Evolutionary conservation across 2,888 invertebrate species (phyloP).

Genomic region (Sarcophaga rosellei): DNA sequence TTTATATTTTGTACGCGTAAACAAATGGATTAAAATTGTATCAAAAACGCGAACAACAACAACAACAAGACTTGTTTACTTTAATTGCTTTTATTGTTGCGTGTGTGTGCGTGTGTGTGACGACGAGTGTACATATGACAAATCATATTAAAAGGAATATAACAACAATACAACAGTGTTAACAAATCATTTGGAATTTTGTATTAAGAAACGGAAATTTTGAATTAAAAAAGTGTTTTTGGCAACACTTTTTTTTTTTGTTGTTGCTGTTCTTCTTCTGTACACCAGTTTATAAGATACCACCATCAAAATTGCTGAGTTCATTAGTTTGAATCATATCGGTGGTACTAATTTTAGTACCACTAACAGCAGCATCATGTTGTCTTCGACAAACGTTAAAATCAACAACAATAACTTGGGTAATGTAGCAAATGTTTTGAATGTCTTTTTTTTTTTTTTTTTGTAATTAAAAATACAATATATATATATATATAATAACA

Average conservation of each 20-base stretch:
- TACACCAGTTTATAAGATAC: constrained; percentile 18
- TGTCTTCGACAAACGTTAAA: constrained; percentile 72
- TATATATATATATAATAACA: background rate
- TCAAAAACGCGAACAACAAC: background rate
- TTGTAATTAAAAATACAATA: background rate
- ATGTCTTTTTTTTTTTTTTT: background rate
- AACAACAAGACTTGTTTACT: constrained; percentile 18
- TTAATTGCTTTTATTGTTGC: background rate
- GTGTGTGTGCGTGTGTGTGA: background rate
- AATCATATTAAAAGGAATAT: background rate
- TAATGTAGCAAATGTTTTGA: constrained; percentile 38
- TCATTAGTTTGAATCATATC: constrained; percentile 71
- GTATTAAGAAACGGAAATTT: background rate
- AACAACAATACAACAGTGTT: background rate
- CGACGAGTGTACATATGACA: background rate
- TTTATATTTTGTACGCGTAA: constrained; percentile 26
- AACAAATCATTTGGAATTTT: background rate
- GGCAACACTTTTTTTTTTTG: background rate
- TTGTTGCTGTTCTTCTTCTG: background rate
- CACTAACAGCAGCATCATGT: constrained; percentile 64
- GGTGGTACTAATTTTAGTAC: constrained; percentile 66
- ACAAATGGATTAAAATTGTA: constrained; percentile 50
- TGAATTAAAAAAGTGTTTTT: constrained; percentile 2
- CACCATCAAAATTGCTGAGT: constrained; percentile 77
- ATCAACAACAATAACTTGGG: constrained; percentile 67